Evolutionary conservation across 64 coral and sea anemone species (phyloP), one percentile per base, ranked within the genome.

Genomic region (Acropora tenuis): DNA sequence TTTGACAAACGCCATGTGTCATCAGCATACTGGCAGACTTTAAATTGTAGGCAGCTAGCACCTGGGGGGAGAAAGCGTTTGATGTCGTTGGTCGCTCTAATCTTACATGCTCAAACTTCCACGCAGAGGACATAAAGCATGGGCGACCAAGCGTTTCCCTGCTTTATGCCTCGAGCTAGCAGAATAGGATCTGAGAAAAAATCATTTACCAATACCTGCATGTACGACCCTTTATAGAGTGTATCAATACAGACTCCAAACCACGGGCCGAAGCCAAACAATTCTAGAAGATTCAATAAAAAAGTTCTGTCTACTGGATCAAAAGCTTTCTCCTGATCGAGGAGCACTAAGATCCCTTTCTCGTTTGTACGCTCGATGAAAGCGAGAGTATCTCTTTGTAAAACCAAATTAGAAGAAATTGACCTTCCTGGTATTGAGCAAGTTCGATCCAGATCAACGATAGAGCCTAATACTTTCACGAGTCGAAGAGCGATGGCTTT

Each of bases 301-400:
- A 66, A 66, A 17, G 61, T 2, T 2, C 61, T 81, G 73, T 66
- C 61, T 1, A 66, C 61, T 6, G 8, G 61, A 10, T 66, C 61
- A 66, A 90, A 90, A 5, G 88, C 88, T 4, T 90, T 90, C 13
- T 80, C n/a, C 15, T 69, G 88, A 44, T 90, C 77, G 0, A 80
- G 6, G 7, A 18, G 20, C 0, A 90, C 15, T 1, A 72, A 6
- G 1, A 44, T 18, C 0, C 44, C 50, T 1, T 55, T 52, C 0
- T 0, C 2, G 5, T 67, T 2, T 5, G 13, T 6, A 0, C 1
- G 0, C 0, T 79, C 46, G 75, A 12, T 41, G 8, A 63, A 61
- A 1, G 59, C 75, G 9, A 48, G 9, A 0, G 79, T 50, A 89
- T 89, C 87, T 0, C 15, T 11, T 1, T 44, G 20, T 0, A 86